Evolutionary conservation across 2,113 vertebrate species (phyloP).

Genomic region (Pantherophis guttatus): DNA sequence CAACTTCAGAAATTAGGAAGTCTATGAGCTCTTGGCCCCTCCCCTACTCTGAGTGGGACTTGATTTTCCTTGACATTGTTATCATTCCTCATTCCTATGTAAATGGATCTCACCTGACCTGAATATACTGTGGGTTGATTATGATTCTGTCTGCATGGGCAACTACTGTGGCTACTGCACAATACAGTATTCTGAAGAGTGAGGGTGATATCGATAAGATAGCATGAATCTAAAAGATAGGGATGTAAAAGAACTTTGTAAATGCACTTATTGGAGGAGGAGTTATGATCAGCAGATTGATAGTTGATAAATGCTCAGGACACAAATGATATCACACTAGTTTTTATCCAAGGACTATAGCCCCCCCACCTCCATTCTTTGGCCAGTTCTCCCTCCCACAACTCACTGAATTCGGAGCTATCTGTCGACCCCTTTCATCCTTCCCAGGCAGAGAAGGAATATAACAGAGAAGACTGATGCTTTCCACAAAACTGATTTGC

Average conservation of each 20-base stretch:
- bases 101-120: not conserved
- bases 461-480: not conserved
- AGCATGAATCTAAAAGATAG: not conserved
- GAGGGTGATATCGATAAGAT: not conserved
- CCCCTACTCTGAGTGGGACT: not conserved
- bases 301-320: not conserved
- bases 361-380: not conserved
- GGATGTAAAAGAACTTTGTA: not conserved
- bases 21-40: no score
- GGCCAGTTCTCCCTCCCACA: not conserved
- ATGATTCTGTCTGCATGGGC: not conserved
- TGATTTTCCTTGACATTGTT: not conserved
- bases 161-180: not conserved
- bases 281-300: not conserved
- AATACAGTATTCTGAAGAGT: not conserved
- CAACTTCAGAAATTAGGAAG: not conserved
- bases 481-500: not conserved
- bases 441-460: not conserved
- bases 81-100: not conserved
- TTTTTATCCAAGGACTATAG: not conserved
- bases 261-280: not conserved
- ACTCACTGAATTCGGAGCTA: not conserved
- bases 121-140: not conserved
- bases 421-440: not conserved
- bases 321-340: not conserved